Base-by-base conservation (phyloP, 2,113 vertebrate genomes). In the Litocranius walleri region DNA sequence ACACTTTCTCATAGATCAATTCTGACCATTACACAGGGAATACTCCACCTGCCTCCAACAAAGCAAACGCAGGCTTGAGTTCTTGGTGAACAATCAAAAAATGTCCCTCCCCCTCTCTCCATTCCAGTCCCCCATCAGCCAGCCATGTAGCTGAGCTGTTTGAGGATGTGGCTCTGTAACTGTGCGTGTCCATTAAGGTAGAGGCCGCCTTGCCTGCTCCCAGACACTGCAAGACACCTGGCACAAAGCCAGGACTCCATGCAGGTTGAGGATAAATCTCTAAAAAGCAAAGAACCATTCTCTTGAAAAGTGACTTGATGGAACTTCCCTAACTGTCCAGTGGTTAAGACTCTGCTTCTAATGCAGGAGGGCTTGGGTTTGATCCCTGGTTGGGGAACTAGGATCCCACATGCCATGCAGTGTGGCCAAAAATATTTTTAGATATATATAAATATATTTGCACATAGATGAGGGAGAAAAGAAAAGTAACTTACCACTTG, bases 181-280 rank as follows among this genome's bases (percentile, higher is more conserved):
- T 23, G 40, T 1, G 17, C 4, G 1, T 2, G 3, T 1, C 36
- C 5, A 15, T 14, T 19, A 5, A 5, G 21, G 6, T 8, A 48
- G 29, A 95, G 19, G 40, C 11, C n/a, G 5, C 50, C 25, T 62
- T 85, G 33, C 36, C 81, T 81, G 54, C 7, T 85, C 21, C 30
- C 13, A 40, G 45, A 17, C 9, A 12, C 4, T 8, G 10, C 10
- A 54, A 50, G 40, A 5, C 4, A 13, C 45, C 7, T 80, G 33
- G 43, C 85, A 78, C 74, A 88, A 89, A 96, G 88, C 9, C 71
- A 16, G 0, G 3, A 12, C n/a, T 29, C 45, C 23, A 11, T 8
- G 14, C 2, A 30, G 30, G 62, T 7, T 52, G 45, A 87, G 84
- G 16, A 90, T 82, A 50, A 64, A 94, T 87, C 77, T 87, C 33